phyloP scores from a whole-genome alignment of 2,797 vertebrate genomes.

The Acridotheres tristis region DNA sequence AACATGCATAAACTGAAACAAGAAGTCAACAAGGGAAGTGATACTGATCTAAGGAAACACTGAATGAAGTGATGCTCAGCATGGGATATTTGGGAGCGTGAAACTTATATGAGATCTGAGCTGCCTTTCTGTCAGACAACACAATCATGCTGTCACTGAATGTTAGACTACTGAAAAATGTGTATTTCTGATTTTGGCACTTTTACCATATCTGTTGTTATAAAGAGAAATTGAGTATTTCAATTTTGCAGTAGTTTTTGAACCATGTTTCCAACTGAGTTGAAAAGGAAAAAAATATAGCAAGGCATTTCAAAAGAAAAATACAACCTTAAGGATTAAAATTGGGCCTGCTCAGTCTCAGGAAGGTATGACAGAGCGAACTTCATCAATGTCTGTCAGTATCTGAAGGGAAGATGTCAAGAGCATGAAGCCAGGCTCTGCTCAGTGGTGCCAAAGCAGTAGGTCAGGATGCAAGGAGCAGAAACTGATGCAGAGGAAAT shows the following conservation, averaged over 20 bases:
- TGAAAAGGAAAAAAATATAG: neutral
- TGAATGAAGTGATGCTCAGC: neutral
- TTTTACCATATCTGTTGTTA: neutral
- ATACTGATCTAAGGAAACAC: neutral
- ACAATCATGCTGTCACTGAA: neutral
- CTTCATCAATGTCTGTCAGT: neutral
- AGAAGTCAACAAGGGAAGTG: neutral
- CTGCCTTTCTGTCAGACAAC: neutral
- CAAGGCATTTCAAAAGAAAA: neutral
- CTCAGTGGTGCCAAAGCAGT: neutral
- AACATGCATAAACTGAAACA: neutral
- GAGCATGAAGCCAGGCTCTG: neutral
- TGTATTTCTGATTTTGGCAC: neutral
- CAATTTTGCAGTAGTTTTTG: neutral
- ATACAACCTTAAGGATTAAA: neutral
- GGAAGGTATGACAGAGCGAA: neutral
- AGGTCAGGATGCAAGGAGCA: neutral
- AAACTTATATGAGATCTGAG: neutral
- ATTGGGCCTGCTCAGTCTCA: neutral
- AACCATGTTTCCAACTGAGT: neutral
- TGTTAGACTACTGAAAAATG: neutral
- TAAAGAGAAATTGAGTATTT: neutral
- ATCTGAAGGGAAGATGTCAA: neutral
- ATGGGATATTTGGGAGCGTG: neutral
- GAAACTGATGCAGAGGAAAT: neutral